Percentiles rank a stretch among this genome's conserved stretches.
These are phyloP conservation scores for Charina bottae DNA, from an alignment of 2,113 vertebrate genomes.

Conservation along the genomic window DNA sequence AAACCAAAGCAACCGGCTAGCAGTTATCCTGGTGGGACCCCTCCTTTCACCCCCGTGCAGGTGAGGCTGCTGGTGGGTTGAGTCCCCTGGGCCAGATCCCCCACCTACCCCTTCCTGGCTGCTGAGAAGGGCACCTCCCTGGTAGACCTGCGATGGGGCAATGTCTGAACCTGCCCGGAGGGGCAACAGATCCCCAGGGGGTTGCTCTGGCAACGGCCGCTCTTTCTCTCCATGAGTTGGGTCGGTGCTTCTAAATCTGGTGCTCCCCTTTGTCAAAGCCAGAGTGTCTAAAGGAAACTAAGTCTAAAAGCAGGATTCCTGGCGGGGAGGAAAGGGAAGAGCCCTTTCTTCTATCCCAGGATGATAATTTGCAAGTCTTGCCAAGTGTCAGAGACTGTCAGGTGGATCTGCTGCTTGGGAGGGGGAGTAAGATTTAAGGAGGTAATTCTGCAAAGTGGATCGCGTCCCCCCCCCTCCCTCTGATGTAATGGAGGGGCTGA, in stretches of 20 bases:
- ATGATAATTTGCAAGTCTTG: constrained; percentile 50
- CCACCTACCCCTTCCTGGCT: not conserved
- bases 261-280: not conserved
- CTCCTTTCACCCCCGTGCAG: not conserved
- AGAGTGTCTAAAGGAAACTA: not conserved
- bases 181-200: not conserved
- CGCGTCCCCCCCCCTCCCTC: not conserved
- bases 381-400: constrained; percentile 40
- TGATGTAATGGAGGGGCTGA: constrained; percentile 67
- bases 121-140: not conserved
- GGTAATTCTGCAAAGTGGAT: constrained; percentile 36
- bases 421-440: constrained; percentile 51
- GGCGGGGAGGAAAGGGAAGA: not conserved
- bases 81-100: not conserved
- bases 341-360: constrained; percentile 9
- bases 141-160: not conserved
- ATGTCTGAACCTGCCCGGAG: not conserved
- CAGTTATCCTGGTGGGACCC: too few relatives aligned
- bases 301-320: not conserved
- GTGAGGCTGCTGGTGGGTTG: not conserved
- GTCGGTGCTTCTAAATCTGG: constrained; percentile 5
- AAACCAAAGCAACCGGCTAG: too few relatives aligned
- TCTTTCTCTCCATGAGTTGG: not conserved
- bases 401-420: constrained; percentile 3
- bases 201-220: not conserved